Evolutionary conservation across 2,113 vertebrate species (phyloP).

Genomic region (Dolichallabes microphthalmus): DNA sequence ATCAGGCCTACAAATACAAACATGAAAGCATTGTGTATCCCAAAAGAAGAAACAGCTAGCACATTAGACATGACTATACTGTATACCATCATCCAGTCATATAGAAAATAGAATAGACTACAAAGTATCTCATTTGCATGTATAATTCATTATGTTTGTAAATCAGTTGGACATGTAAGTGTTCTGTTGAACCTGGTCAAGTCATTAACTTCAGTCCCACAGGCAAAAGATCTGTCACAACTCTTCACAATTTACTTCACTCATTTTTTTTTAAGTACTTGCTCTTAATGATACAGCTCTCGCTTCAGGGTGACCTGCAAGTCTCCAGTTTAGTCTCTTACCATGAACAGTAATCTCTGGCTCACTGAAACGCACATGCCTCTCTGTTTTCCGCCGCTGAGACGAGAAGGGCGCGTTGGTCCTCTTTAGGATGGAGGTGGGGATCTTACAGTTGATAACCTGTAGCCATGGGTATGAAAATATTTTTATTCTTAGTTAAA

Average conservation of each 20-base stretch:
- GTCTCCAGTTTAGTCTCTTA: conserved; percentile 60
- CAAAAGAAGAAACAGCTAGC: neutral
- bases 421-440: conserved; percentile 84
- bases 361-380: conserved; percentile 86
- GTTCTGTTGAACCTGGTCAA: conserved; percentile 28
- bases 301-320: neutral
- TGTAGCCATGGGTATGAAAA: conserved; percentile 38
- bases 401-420: conserved; percentile 55
- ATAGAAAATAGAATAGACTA: conserved; percentile 54
- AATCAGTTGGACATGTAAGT: conserved; percentile 59
- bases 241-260: conserved; percentile 50
- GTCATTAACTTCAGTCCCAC: conserved; percentile 42
- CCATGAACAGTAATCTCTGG: conserved; percentile 82
- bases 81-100: conserved; percentile 21
- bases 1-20: neutral
- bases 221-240: conserved; percentile 51
- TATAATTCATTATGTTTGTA: conserved; percentile 61
- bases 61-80: neutral
- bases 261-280: conserved; percentile 41
- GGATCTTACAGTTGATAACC: conserved; percentile 69
- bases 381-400: conserved; percentile 70
- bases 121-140: conserved; percentile 64
- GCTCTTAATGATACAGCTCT: conserved; percentile 28
- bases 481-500: neutral
- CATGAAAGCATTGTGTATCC: neutral